Conservation (phyloP, 2,113 vertebrate species). For the Ciconia maguari region DNA sequence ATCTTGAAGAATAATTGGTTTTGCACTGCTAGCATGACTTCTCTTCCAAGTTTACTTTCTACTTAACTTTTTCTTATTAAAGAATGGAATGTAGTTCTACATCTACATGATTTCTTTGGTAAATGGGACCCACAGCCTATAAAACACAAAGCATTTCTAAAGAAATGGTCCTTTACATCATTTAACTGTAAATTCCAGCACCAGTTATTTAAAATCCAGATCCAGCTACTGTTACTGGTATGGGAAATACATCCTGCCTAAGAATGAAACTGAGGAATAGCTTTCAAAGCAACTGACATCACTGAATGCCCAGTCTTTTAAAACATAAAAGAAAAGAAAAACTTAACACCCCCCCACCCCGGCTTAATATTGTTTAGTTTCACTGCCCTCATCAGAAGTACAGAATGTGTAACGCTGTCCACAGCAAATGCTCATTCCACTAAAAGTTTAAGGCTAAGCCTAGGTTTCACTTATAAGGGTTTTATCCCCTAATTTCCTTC, state of each 20-base stretch:
- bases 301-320: neutral
- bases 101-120: constrained; percentile 43
- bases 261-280: neutral
- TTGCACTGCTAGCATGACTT: neutral
- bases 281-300: neutral
- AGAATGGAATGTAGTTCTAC: constrained; percentile 11
- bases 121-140: constrained; percentile 26
- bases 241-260: neutral
- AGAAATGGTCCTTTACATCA: constrained; percentile 11
- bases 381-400: neutral
- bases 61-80: neutral
- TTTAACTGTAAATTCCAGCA: neutral
- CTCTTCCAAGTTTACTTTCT: neutral
- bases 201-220: constrained; percentile 39
- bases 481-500: neutral
- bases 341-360: too few species aligned
- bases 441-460: constrained; percentile 69
- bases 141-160: neutral
- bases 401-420: neutral
- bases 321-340: neutral
- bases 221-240: neutral
- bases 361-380: neutral
- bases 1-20: constrained; percentile 1
- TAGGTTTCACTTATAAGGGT: neutral
- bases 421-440: neutral